Base-by-base conservation (phyloP, 2,797 vertebrate genomes). In the Cacajao melanocephalus region DNA sequence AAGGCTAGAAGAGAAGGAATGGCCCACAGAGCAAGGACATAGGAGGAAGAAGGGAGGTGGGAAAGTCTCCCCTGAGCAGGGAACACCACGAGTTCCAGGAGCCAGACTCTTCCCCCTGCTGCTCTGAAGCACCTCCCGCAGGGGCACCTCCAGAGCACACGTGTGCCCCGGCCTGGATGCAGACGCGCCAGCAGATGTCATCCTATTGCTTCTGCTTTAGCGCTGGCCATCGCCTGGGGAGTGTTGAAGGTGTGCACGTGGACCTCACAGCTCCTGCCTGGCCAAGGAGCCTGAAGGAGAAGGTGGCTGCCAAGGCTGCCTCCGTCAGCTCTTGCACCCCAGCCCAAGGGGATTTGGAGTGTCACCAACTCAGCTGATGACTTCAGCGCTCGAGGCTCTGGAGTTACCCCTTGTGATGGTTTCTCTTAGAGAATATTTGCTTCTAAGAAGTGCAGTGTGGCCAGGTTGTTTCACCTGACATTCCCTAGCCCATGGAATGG, bases 161-260 rank as follows among this genome's bases (percentile, higher is more conserved):
- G 26, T 2, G 20, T n/a, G 10, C 30, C 39, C 5, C 11, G 3
- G 70, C 80, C 80, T n/a, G 80, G 90, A 36, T 0, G 7, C n/a
- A 4, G 50, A 7, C 3, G 48, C 28, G 15, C 76, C 82, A 67
- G 82, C 85, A 44, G 50, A 46, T 20, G 75, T 48, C 95, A 58
- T 70, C 70, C 90, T 28, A 13, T 64, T 44, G 96, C 96, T 97
- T 96, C 92, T 93, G 97, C 98, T 97, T 97, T 78, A 79, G 94
- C 1, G 2, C 93, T 92, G 97, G 96, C 94, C 92, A 5, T 81
- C 9, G 90, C 97, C 93, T 88, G 52, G 94, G 90, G 44, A 24
- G 41, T 50, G 64, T 52, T 36, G 7, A 70, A 73, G 67, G 67
- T 12, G 13, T 19, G 97, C 91, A 95, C 96, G 97, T 28, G 1